phyloP scores from a whole-genome alignment of 2,888 invertebrate genomes.

The Oligia strigilis region DNA sequence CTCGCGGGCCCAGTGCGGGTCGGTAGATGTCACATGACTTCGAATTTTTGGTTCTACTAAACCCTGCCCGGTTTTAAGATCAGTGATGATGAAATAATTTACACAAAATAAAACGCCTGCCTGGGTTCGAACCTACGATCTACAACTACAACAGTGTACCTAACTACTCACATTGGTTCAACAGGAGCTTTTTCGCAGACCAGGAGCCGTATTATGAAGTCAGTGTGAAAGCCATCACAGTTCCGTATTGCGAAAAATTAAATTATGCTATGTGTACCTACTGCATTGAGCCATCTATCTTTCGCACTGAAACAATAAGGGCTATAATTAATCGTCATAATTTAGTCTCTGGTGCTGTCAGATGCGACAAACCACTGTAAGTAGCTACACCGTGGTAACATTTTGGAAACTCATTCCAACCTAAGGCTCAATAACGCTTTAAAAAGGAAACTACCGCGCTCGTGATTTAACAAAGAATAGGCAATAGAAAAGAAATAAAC shows the following conservation, averaged over 20 bases:
- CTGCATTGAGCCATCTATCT: background rate
- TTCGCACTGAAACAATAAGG: background rate
- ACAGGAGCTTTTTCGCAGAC: background rate
- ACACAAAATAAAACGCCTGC: too few species aligned
- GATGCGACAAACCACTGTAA: background rate
- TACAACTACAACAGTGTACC: too few species aligned
- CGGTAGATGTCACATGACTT: too few species aligned
- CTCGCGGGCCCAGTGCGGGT: too few species aligned
- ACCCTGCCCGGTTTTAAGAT: too few species aligned
- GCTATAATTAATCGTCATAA: background rate
- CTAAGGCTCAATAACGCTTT: background rate
- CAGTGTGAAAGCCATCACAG: background rate
- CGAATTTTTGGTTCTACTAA: too few species aligned
- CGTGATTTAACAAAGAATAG: conserved; percentile 32
- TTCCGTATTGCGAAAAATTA: background rate
- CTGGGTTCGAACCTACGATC: too few species aligned
- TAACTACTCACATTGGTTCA: background rate
- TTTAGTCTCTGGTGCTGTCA: too few species aligned
- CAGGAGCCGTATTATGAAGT: too few species aligned
- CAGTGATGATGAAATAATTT: too few species aligned
- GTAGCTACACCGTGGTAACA: background rate
- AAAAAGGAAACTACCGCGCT: conserved; percentile 1
- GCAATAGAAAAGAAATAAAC: conserved; percentile 19
- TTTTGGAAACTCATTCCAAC: conserved; percentile 4
- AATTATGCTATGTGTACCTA: too few species aligned